A percentile compares a stretch with the other conserved stretches of the same genome.
phyloP scores from a whole-genome alignment of 2,888 invertebrate species.

The Drosophila lacicola region DNA sequence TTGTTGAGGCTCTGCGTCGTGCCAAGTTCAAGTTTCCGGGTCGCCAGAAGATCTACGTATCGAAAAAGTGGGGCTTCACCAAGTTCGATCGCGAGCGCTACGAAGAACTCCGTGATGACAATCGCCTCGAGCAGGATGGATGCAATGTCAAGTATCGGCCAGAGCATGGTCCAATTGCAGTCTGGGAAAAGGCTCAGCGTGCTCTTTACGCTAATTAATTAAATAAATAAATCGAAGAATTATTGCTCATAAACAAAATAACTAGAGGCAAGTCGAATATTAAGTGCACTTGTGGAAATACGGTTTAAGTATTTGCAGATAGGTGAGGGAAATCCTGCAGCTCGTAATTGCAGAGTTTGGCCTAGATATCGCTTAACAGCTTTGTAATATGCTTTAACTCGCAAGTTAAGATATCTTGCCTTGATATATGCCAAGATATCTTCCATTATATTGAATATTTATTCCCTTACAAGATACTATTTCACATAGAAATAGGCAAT shows the following conservation, averaged over 20 bases:
- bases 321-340: no score
- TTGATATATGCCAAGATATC: no score
- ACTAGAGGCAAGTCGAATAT: no score
- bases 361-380: no score
- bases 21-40: slow-evolving; percentile 99
- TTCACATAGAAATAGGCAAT: neutral
- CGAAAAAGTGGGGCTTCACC: slow-evolving; percentile 99
- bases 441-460: no score
- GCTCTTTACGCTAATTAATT: slow-evolving; percentile 73
- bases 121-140: slow-evolving; percentile 95
- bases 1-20: slow-evolving; percentile 98
- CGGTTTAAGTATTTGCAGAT: no score
- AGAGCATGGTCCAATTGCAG: slow-evolving; percentile 96
- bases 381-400: no score
- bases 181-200: slow-evolving; percentile 94
- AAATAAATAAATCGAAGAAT: slow-evolving; percentile 23
- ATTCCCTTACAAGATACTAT: no score
- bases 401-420: no score
- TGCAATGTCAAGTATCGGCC: slow-evolving; percentile 97
- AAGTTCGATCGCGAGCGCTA: slow-evolving; percentile 97
- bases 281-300: no score
- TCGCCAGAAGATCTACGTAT: slow-evolving; percentile 99
- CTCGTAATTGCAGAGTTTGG: no score
- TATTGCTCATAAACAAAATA: neutral
- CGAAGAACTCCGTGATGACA: slow-evolving; percentile 92